Conservation (phyloP, 1,140 invertebrate species). For the Euura saliciscinereae region DNA sequence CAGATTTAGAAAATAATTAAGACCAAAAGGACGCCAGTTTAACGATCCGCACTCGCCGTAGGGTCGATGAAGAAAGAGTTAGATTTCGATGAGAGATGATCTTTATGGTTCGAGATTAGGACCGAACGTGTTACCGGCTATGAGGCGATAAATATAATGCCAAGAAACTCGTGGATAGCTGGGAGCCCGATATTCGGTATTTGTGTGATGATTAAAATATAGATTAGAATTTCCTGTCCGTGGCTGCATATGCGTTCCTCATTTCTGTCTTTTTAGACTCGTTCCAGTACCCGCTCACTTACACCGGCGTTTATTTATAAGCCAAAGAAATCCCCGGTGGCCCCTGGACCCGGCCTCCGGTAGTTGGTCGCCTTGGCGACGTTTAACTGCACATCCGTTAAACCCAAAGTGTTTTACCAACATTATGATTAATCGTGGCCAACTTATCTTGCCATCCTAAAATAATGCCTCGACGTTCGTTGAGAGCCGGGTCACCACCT, state of each 20-base stretch:
- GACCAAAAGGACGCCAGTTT: too few species aligned
- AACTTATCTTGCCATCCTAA: not conserved
- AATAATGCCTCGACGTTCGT: not conserved
- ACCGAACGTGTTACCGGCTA: too few species aligned
- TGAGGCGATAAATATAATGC: too few species aligned
- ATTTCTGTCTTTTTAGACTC: not conserved
- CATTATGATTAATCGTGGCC: slow-evolving; percentile 3
- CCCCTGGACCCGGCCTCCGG: not conserved
- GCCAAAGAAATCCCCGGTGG: not conserved
- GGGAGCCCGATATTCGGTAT: too few species aligned
- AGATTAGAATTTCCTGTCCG: not conserved
- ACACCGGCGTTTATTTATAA: not conserved
- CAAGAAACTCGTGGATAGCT: too few species aligned
- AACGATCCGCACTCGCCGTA: too few species aligned
- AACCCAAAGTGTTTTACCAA: slow-evolving; percentile 3
- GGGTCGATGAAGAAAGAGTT: too few species aligned
- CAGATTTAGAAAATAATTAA: too few species aligned
- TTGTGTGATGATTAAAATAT: not conserved
- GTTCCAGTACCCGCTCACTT: too few species aligned
- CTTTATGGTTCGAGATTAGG: too few species aligned
- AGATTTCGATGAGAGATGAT: too few species aligned
- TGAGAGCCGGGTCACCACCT: not conserved
- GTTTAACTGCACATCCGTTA: slow-evolving; percentile 7
- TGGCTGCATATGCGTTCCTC: not conserved
- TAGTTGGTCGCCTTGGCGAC: not conserved